Evolutionary conservation across 2,888 invertebrate genomes (phyloP), one percentile per base, ranked within the genome.

Genomic region (Melieria crassipennis): DNA sequence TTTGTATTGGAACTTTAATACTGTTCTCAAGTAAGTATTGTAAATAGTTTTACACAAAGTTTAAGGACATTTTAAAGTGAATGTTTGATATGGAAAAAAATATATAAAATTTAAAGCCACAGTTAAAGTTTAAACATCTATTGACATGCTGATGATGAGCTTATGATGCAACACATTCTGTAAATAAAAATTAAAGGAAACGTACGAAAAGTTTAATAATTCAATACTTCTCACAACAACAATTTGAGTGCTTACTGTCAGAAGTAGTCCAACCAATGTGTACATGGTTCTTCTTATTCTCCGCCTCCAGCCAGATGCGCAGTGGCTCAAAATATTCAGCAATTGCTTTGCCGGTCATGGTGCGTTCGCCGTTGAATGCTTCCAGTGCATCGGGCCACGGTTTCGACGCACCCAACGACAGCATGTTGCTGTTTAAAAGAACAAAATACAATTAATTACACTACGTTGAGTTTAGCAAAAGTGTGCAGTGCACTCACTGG

Each of bases 381-480:
- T 94, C 91, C 90, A 98, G 91, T 71, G 94, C 94, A 78, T 96
- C 94, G n/a, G 92, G 92, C 94, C 94, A 94, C 1, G 93, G 92
- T 77, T 89, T 90, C 0, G 93, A 93, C 0, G 91, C 90, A 4
- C 94, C 94, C 89, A 94, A 86, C 75, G 90, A 89, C 48, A 93
- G 87, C 92, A 92, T 92, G 76, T 90, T 89, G 11, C 93, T 93
- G 42, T n/a, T 66, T 6, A 11, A 57, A 63, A 73, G 58, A 48
- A 63, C 10, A 52, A n/a, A 6, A 50, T 11, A 50, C 30, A 30
- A 46, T 61, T 57, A 4, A 63, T 30, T 0, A 46, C 5, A 45
- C 0, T 61, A 7, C 4, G 4, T 66, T 7, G 10, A 64, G 56
- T 30, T 42, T 5, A 11, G 58, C 3, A 58, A 13, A 46, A 1